Base-by-base conservation (phyloP, 1,140 invertebrate genomes). In the Pogonognathellus flavescens region DNA sequence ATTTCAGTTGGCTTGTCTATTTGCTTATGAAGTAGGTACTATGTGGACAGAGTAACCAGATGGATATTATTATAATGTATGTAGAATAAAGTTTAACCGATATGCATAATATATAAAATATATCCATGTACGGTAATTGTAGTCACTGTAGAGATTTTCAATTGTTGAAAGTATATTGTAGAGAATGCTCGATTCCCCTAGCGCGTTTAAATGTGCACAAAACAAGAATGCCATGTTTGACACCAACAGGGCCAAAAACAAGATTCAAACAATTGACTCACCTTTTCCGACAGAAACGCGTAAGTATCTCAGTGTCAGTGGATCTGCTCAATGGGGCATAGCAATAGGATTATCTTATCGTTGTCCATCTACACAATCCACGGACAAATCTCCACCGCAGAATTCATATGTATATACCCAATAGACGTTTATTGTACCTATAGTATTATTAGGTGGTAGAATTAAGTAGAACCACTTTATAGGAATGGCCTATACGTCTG, bases 281-380 rank as follows among this genome's bases (percentile, higher is more conserved):
- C 50, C 52, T 31, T 72, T 70, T 80, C 52, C 50, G 53, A 83
- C 41, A 83, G 82, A 83, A 62, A 52, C 22, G 41, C 57, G 20
- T 52, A 60, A 66, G 82, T 81, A 83, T 83, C 55, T 60, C 70
- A 18, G 70, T 49, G 49, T 60, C 70, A 41, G 70, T 18, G 52
- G 70, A 76, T 84, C 22, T 55, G 52, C 83, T 84, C 83, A 84
- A 84, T 84, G 83, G 70, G 70, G 83, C 83, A 70, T 76, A 80
- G 49, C 25, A 59, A 84, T 84, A 52, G 83, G 83, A 84, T 84
- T 84, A 84, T 57, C 66, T 80, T 84, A 84, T 84, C 83, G 70
- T 55, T 52, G 20, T 81, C 52, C 31, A 81, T 81, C 50, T 55
- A 55, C 72, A 81, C 53, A 76, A 76, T 76, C 9, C 53, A 57